Percentiles rank a stretch among this genome's conserved stretches.
phyloP scores from a whole-genome alignment of 2,797 vertebrate species.

The Eidolon dupreanum region DNA sequence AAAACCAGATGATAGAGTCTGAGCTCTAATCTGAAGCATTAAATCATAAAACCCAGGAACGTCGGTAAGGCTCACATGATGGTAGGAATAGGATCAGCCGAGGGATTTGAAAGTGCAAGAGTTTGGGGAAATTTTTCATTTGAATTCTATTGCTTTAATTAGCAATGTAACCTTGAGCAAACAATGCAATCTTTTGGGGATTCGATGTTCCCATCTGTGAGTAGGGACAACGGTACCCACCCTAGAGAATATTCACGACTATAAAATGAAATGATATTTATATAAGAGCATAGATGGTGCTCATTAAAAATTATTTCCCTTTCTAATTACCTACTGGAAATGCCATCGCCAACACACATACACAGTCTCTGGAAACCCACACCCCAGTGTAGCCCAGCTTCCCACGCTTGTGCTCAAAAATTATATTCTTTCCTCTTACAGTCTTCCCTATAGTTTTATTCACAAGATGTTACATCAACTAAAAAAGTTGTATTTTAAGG shows the following conservation, averaged over 20 bases:
- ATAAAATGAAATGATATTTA: not conserved
- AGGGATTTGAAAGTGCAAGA: not conserved
- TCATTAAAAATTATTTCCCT: not conserved
- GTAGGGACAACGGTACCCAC: not conserved
- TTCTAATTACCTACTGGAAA: not conserved
- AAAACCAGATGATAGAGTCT: not conserved
- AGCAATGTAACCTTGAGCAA: not conserved
- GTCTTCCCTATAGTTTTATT: not conserved
- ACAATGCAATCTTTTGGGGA: not conserved
- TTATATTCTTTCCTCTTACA: not conserved
- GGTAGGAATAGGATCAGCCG: not conserved
- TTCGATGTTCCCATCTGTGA: not conserved
- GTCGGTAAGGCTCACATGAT: not conserved
- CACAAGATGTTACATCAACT: not conserved
- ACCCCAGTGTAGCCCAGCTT: not conserved
- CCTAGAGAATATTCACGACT: not conserved
- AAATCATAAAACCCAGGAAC: not conserved
- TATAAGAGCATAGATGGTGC: not conserved
- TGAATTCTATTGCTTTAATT: not conserved
- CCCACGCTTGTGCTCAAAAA: not conserved
- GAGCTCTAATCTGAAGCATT: not conserved
- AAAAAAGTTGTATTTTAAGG: constrained; percentile 4
- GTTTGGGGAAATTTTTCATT: not conserved
- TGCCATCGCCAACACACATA: not conserved
- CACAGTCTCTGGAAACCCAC: not conserved